Percentiles rank a stretch among this genome's conserved stretches.
Evolutionary conservation across 2,797 vertebrate species (phyloP).

Genomic region (Pyrocephalus nanus): DNA sequence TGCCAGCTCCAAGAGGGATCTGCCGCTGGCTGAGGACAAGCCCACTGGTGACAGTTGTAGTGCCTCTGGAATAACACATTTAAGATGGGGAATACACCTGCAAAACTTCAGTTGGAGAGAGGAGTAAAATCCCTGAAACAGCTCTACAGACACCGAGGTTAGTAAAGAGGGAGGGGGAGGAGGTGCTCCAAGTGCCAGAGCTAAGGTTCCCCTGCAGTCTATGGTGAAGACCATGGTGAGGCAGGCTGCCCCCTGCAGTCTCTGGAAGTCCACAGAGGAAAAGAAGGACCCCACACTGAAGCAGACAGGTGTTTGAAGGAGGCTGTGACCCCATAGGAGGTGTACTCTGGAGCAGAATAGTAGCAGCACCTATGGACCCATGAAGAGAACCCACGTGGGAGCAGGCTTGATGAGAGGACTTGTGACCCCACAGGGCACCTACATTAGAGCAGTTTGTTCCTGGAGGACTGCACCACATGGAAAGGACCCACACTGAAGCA

Average conservation of each 20-base stretch:
- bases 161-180: background rate
- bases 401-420: background rate
- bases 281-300: fast-evolving
- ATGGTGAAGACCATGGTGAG: background rate
- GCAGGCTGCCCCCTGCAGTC: background rate
- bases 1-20: fast-evolving
- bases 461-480: background rate
- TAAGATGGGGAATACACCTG: background rate
- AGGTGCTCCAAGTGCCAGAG: background rate
- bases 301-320: background rate
- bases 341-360: background rate
- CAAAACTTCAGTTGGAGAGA: background rate
- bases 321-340: background rate
- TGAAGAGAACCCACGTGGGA: background rate
- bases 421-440: background rate
- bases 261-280: background rate
- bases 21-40: background rate
- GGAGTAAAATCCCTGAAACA: background rate
- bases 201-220: background rate
- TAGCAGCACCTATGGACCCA: background rate
- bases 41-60: fast-evolving
- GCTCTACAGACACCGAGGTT: background rate
- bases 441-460: background rate
- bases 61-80: background rate
- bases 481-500: background rate